Evolutionary conservation across 2,888 invertebrate species (phyloP), one percentile per base, ranked within the genome.

Genomic region (Melikaiella ostensackeni): DNA sequence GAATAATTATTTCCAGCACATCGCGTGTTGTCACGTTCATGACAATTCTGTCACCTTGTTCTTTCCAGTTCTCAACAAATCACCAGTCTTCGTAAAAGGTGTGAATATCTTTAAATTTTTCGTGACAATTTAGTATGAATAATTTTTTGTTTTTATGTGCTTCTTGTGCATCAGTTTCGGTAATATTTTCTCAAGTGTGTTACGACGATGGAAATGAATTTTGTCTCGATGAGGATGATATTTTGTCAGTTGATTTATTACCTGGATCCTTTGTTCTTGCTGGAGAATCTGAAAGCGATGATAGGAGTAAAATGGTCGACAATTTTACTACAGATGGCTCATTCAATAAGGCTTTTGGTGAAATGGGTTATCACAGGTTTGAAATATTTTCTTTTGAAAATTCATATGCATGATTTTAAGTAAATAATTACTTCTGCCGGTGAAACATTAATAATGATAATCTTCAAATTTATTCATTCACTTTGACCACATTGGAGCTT

Each of bases 351-450:
- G 96, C 96, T 0, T 92, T 95, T 35, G 92, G 93, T 27, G 94
- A 95, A 8, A 94, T 96, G 92, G 92, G 92, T 77, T 96, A 93
- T 92, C 96, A 96, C 89, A 95, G 96, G 96, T 95, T 95, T 91
- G 82, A 19, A 55, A 77, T n/a, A 59, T 35, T 57, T 57, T 24
- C n/a, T n/a, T n/a, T n/a, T 4, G 4, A 63, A n/a, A 35, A 63
- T 63, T 63, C 8, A 33, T 16, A 21, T n/a, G 9, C 16, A n/a
- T 21, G 24, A 24, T 66, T 74, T 74, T 55, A 21, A 19, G 3
- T 73, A 42, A 33, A n/a, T 66, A 42, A 4, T 30, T 30, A 30
- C 30, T 4, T 30, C 30, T 30, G 4, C 30, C 30, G 2, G 30
- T 30, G 4, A 30, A 30, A 3, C 30, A 30, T 30, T 30, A 30